Conservation (phyloP, 2,888 invertebrate genomes). For the Tholera decimalis region DNA sequence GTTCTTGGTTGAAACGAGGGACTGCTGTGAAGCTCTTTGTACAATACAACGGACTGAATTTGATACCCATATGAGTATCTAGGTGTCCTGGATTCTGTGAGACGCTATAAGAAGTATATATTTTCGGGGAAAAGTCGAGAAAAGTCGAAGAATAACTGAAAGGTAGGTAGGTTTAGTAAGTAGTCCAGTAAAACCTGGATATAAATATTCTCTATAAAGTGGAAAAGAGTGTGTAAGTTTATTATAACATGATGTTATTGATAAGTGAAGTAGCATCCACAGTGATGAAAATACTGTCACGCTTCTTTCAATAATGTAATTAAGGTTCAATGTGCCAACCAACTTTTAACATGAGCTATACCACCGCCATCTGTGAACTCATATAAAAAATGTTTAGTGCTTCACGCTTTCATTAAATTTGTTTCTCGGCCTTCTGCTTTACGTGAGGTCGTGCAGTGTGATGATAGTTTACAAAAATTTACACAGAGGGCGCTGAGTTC, state of each 20-base stretch:
- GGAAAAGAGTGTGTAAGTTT: neutral
- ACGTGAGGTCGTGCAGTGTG: too few species aligned
- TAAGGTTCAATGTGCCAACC: neutral
- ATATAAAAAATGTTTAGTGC: neutral
- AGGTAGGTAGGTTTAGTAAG: neutral
- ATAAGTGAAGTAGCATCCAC: too few species aligned
- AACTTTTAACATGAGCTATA: neutral
- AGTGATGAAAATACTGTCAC: too few species aligned
- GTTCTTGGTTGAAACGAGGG: neutral
- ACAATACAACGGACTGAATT: neutral
- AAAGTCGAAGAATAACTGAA: too few species aligned
- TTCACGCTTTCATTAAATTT: neutral
- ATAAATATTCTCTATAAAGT: too few species aligned
- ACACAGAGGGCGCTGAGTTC: conserved; percentile 30
- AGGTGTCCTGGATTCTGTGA: too few species aligned
- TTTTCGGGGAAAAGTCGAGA: too few species aligned
- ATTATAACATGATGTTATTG: neutral
- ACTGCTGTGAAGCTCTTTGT: neutral
- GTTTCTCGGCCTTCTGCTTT: conserved; percentile 1
- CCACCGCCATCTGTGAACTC: conserved; percentile 30
- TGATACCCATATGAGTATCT: neutral
- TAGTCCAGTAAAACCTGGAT: neutral
- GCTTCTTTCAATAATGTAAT: too few species aligned
- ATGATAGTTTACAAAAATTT: neutral
- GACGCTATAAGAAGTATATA: neutral